A percentile compares a stretch with the other conserved stretches of the same genome.
Evolutionary conservation across 2,113 vertebrate genomes (phyloP).

Genomic region (Dicrurus megarhynchus): DNA sequence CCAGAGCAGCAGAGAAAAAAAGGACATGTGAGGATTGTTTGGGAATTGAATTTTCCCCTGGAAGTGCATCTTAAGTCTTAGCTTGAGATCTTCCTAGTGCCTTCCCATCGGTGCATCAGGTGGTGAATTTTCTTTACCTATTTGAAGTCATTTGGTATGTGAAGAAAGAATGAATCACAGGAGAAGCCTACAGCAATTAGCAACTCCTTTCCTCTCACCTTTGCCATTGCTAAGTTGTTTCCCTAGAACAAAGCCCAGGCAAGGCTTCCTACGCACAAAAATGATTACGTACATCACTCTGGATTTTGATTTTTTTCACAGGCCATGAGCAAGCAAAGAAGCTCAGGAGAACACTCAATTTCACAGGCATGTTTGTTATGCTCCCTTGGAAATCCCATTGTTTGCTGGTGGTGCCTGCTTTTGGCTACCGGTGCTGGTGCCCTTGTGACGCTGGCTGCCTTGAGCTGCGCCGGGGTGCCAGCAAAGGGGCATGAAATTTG

Average conservation of each 20-base stretch:
- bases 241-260: slow-evolving; percentile 43
- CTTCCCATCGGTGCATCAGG: not conserved
- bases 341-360: not conserved
- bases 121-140: not conserved
- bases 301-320: not conserved
- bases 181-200: slow-evolving; percentile 34
- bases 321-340: slow-evolving; percentile 19
- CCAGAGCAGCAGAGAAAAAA: not conserved
- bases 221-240: slow-evolving; percentile 31
- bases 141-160: slow-evolving; percentile 7
- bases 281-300: not conserved
- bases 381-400: slow-evolving; percentile 54
- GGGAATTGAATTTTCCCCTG: not conserved
- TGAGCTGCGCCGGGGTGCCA: not conserved
- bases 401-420: not conserved
- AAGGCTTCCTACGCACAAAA: slow-evolving; percentile 31
- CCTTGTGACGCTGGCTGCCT: not conserved
- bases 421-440: not conserved
- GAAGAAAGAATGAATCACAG: slow-evolving; percentile 48
- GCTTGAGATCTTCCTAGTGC: not conserved
- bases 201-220: slow-evolving; percentile 49
- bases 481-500: not conserved
- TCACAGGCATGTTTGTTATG: slow-evolving; percentile 8
- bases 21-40: not conserved
- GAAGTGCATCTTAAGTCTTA: not conserved